Base-by-base conservation (phyloP, 2,888 invertebrate species). In the Synergus japonicus region DNA sequence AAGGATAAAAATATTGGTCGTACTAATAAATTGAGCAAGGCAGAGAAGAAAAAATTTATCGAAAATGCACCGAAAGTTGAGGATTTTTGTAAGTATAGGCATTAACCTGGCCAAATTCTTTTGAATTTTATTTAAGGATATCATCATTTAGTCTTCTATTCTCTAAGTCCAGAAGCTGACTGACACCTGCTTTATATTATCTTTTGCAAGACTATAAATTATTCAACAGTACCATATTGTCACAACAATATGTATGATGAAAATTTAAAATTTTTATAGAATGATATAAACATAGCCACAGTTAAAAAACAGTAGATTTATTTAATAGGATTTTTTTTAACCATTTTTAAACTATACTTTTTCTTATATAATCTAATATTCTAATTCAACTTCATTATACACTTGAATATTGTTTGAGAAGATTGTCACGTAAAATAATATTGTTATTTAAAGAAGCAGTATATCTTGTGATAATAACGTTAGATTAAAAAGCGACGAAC, bases 61-160 rank as follows among this genome's bases (percentile, higher is more conserved):
- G 94, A 95, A 90, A 94, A 94, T 92, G 94, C 94, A 76, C 95
- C 95, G 43, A 96, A 96, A 93, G 93, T 96, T 83, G 96, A 96
- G 90, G 96, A 96, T 92, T 94, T 96, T 89, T 93, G 96, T 96
- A 93, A 94, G 96, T 94, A 86, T 94, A 86, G 69, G 12, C 43
- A 1, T 73, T 37, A 49, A 69, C 18, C 60, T 41, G 13, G 37
- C 15, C 22, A 22, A 46, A 54, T 29, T 22, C 66, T 67, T 76
- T 49, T 5, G 60, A 41, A 76, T 58, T 41, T 46, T 43, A 63
- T 1, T 41, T 49, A 13, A 49, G 49, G 1, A 13, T 15, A 1
- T 5, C 49, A 7, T 5, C 49, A 7, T 4, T 15, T 49, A 5
- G 49, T 5, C 5, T 22, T 22, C 22, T 22, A 22, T 22, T 22